Conservation (phyloP, 2,797 vertebrate species). For the Phoeniculus purpureus region DNA sequence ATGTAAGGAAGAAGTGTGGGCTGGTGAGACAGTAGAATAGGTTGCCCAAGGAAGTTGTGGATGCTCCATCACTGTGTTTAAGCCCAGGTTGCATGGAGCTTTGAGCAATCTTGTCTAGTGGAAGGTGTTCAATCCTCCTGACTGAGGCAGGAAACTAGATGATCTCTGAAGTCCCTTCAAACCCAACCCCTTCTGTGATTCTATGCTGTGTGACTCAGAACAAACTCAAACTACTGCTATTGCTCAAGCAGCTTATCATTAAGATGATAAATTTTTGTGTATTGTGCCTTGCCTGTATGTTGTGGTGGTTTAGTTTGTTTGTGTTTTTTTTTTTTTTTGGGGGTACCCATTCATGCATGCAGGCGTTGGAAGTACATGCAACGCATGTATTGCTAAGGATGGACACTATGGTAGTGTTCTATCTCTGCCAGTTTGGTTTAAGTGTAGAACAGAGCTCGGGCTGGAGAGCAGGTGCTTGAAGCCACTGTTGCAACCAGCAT, state of each 20-base stretch:
- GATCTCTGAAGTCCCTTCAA: too few species aligned
- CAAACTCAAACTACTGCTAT: slow-evolving; percentile 24
- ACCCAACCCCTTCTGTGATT: too few species aligned
- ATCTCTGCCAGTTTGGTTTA: neutral
- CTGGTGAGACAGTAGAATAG: too few species aligned
- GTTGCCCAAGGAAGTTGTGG: too few species aligned
- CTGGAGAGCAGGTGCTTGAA: neutral
- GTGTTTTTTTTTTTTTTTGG: neutral
- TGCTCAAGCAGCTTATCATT: neutral
- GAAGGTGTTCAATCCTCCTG: too few species aligned
- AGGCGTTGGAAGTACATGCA: accelerated
- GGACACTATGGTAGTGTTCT: accelerated
- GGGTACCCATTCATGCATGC: accelerated
- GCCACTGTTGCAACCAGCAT: neutral
- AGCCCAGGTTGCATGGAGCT: too few species aligned
- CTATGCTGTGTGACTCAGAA: neutral
- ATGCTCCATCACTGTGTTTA: too few species aligned
- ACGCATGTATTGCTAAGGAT: accelerated
- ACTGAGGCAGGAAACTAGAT: too few species aligned
- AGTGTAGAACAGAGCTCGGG: neutral
- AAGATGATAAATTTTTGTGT: neutral
- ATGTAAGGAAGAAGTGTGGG: too few species aligned
- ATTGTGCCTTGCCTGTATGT: neutral
- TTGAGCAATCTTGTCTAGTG: too few species aligned
- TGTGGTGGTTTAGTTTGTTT: too few species aligned